These are phyloP conservation scores for Uropetala carovei DNA, from an alignment of 2,888 invertebrate species.

Conservation along the genomic window DNA sequence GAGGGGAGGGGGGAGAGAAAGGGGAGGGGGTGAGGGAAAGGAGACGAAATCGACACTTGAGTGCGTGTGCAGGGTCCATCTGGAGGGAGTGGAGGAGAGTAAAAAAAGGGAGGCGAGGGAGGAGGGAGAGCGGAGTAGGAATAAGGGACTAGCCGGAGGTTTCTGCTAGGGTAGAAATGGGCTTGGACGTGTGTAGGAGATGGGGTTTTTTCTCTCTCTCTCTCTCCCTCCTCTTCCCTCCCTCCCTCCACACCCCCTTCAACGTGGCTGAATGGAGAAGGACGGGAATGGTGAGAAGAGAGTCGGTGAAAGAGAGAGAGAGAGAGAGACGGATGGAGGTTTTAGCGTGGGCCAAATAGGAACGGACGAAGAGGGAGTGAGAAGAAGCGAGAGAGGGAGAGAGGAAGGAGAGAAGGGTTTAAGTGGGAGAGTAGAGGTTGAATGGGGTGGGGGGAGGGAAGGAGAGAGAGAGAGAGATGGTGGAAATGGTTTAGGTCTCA, in stretches of 20 bases:
- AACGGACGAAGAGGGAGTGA: no score
- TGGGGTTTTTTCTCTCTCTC: not conserved
- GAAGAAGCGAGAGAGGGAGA: not conserved
- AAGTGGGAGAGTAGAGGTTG: conserved; percentile 24
- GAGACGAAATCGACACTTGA: conserved; percentile 54
- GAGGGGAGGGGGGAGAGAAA: not conserved
- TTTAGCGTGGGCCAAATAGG: not conserved
- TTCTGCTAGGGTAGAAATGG: conserved; percentile 4
- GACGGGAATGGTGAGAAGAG: not conserved
- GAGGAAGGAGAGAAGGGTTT: not conserved
- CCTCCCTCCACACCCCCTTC: no score
- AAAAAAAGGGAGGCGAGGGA: not conserved
- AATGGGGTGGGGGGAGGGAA: not conserved
- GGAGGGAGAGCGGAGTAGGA: not conserved
- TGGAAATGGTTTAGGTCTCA: not conserved
- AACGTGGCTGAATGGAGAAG: conserved; percentile 9
- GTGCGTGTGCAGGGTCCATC: conserved; percentile 41
- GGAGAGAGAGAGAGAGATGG: not conserved
- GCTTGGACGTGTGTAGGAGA: not conserved
- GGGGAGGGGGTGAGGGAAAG: not conserved
- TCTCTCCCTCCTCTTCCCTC: no score
- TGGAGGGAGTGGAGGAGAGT: not conserved
- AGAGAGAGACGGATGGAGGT: not conserved
- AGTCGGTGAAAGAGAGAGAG: not conserved
- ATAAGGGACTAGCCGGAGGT: not conserved